Conservation (phyloP, 2,888 invertebrate species). For the Anthophora plumipes region DNA sequence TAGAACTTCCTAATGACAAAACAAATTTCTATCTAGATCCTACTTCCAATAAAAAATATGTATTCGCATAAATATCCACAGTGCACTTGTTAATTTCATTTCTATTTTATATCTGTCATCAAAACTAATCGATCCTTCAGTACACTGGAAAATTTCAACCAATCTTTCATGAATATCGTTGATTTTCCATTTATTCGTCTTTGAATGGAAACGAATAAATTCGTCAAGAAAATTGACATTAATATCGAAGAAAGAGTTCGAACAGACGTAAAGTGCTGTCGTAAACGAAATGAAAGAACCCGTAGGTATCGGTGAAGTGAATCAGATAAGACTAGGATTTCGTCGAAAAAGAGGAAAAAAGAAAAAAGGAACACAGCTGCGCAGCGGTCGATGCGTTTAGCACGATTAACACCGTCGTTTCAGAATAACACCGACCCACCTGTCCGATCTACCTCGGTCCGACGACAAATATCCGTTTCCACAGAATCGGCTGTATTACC, state of each 20-base stretch:
- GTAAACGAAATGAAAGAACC: background rate
- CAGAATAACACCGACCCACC: constrained; percentile 53
- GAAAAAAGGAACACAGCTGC: constrained; percentile 20
- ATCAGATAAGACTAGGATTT: background rate
- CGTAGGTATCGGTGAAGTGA: background rate
- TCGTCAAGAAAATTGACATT: background rate
- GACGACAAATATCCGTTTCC: constrained; percentile 65
- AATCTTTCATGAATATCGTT: background rate
- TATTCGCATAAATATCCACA: no score
- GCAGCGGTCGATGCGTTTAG: constrained; percentile 67
- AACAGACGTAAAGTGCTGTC: background rate
- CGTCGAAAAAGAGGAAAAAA: background rate
- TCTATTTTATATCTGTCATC: background rate
- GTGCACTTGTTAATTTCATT: background rate
- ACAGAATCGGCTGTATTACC: constrained; percentile 64
- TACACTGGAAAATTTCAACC: background rate
- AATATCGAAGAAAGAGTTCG: background rate
- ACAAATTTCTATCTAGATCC: no score
- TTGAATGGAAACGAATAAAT: background rate
- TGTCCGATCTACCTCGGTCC: constrained; percentile 32
- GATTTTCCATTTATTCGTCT: background rate
- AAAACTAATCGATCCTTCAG: constrained; percentile 1
- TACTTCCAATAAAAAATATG: no score
- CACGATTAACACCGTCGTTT: constrained; percentile 69
- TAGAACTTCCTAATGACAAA: no score